phyloP scores from a whole-genome alignment of 1,140 invertebrate species.

The Heterodera schachtii region DNA sequence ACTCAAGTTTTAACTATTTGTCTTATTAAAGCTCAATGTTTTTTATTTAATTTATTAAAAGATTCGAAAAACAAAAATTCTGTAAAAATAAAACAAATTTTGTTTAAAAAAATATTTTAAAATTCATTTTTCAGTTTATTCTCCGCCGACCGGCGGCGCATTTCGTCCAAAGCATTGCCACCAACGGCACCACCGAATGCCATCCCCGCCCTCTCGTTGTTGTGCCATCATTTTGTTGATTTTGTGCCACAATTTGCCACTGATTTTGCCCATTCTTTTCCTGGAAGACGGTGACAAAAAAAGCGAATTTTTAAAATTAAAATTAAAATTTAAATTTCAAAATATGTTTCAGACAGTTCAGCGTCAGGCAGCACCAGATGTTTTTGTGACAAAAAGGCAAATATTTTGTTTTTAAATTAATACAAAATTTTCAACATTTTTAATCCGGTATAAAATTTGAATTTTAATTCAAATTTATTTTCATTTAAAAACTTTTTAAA shows the following conservation, averaged over 20 bases:
- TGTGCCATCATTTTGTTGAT: background rate
- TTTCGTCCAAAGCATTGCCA: background rate
- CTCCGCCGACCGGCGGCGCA: no score
- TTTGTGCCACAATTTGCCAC: background rate
- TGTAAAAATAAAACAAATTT: no score
- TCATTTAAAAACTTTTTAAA: slow-evolving; percentile 11
- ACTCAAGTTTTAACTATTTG: no score
- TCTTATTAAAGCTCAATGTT: no score
- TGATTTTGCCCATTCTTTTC: slow-evolving; percentile 21
- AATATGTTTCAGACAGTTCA: background rate
- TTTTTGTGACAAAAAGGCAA: slow-evolving; percentile 26
- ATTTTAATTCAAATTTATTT: background rate
- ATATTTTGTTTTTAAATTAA: background rate
- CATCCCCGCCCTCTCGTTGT: no score
- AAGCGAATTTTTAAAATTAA: background rate
- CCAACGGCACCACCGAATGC: no score
- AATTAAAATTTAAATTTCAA: no score
- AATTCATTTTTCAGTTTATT: no score
- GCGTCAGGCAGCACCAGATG: slow-evolving; percentile 9
- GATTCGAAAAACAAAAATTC: no score
- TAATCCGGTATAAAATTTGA: slow-evolving; percentile 1
- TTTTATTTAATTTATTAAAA: no score
- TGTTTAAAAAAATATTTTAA: no score
- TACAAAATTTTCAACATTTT: background rate
- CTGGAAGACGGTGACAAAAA: slow-evolving; percentile 5